Conservation (phyloP, 2,888 invertebrate genomes). For the Arge pagana region DNA sequence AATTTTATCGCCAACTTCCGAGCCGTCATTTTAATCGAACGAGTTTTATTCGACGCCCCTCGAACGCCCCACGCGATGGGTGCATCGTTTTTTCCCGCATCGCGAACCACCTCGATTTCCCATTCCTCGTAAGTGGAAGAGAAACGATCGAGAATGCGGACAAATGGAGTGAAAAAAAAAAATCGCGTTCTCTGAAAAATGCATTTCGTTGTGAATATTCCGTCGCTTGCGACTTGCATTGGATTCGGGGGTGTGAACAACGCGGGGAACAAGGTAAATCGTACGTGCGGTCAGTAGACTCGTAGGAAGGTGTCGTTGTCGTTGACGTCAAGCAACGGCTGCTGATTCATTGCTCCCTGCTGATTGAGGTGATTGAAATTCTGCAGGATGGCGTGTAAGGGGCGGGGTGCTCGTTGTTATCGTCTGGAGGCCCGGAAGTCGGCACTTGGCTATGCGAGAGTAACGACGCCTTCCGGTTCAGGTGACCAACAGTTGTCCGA, state of each 20-base stretch:
- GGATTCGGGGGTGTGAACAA: no score
- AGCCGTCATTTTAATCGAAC: slow-evolving; percentile 12
- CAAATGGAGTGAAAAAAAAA: no score
- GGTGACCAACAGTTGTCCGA: slow-evolving; percentile 81
- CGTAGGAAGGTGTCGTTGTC: slow-evolving; percentile 41
- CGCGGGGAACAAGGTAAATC: no score
- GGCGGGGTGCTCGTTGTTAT: slow-evolving; percentile 43
- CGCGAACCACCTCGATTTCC: no score
- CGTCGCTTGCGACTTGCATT: no score
- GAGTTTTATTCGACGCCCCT: slow-evolving; percentile 19
- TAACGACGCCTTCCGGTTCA: slow-evolving; percentile 68
- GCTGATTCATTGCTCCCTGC: slow-evolving; percentile 28
- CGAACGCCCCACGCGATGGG: background rate
- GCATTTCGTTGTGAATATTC: no score
- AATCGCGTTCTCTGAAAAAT: no score
- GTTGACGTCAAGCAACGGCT: slow-evolving; percentile 41
- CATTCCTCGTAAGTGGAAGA: no score
- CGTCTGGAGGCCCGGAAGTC: slow-evolving; percentile 64
- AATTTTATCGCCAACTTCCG: slow-evolving; percentile 23
- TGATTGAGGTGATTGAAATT: slow-evolving; percentile 27
- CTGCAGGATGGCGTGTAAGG: slow-evolving; percentile 39
- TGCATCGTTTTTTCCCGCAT: no score
- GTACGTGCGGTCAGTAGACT: slow-evolving; percentile 26
- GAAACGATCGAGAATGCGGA: no score
- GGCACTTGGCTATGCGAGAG: slow-evolving; percentile 71